Evolutionary conservation across 1,140 invertebrate genomes (phyloP).

Genomic region (Colletes gigas): DNA sequence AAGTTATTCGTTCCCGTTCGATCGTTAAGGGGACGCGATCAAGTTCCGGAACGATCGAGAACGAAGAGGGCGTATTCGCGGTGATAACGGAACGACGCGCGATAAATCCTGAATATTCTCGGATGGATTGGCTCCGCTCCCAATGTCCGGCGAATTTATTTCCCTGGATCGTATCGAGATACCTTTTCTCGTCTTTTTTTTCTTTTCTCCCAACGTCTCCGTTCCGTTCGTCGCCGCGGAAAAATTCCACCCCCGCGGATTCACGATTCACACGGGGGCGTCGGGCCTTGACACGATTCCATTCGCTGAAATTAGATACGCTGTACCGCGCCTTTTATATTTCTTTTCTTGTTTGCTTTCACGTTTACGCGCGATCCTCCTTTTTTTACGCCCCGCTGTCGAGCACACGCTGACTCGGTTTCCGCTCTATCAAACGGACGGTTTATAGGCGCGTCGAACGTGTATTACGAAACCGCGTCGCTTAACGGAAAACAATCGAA

Average conservation of each 20-base stretch:
- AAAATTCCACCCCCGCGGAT: not conserved
- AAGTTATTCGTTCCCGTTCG: not conserved
- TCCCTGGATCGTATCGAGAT: not conserved
- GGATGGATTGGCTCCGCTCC: constrained; percentile 27
- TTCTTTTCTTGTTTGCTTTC: not conserved
- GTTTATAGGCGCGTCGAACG: too few species aligned
- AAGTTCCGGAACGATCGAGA: constrained; percentile 16
- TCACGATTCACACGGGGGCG: not conserved
- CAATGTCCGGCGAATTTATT: constrained; percentile 32
- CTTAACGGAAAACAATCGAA: too few species aligned
- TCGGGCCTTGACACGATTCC: constrained; percentile 29
- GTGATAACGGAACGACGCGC: constrained; percentile 2
- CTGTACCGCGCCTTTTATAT: not conserved
- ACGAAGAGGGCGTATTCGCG: not conserved
- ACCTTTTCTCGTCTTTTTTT: not conserved
- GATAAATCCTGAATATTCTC: constrained; percentile 35
- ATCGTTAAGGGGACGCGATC: not conserved
- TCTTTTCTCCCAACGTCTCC: not conserved
- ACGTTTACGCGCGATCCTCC: not conserved
- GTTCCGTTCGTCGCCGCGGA: not conserved
- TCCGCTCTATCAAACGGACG: too few species aligned
- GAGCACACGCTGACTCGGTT: too few species aligned
- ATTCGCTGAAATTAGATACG: not conserved
- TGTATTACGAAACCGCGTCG: too few species aligned
- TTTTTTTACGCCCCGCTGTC: not conserved